Percentiles rank a stretch among this genome's conserved stretches.
Conservation (phyloP, 30 jellyfish, hydroid and myxozoan genomes). For the Calvadosia cruxmelitensis region DNA sequence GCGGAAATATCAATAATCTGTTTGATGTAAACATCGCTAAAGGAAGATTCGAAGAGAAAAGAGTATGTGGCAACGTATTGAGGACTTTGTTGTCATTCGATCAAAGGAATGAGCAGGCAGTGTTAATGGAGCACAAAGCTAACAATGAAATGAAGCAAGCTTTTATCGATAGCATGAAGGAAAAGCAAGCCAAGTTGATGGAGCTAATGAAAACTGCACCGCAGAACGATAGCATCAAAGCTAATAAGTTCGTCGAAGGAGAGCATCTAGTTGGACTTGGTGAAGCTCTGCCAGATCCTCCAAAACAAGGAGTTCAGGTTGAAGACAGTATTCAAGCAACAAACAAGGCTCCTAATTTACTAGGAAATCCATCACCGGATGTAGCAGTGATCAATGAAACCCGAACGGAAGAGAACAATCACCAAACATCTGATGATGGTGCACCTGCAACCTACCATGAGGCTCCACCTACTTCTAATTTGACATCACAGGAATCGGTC, state of each 20-base stretch:
- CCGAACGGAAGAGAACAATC: background rate
- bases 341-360: too few relatives aligned
- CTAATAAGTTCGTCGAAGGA: background rate
- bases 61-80: slow-evolving; percentile 49
- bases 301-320: too few relatives aligned
- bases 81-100: slow-evolving; percentile 54
- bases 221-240: background rate
- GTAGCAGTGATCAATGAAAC: background rate
- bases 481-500: slow-evolving; percentile 17
- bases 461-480: slow-evolving; percentile 12
- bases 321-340: too few relatives aligned
- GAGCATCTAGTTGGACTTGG: background rate
- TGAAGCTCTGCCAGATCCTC: background rate
- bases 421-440: background rate
- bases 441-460: background rate
- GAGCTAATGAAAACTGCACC: background rate
- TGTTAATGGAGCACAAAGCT: slow-evolving; percentile 41
- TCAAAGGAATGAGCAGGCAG: slow-evolving; percentile 58
- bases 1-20: slow-evolving; percentile 60
- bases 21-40: slow-evolving; percentile 52
- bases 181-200: background rate
- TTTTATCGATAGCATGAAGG: background rate
- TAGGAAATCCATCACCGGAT: background rate
- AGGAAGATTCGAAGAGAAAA: slow-evolving; percentile 54
- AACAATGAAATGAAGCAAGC: slow-evolving; percentile 11